Evolutionary conservation across 1,140 invertebrate genomes (phyloP).

Genomic region (Notospermus geniculatus): DNA sequence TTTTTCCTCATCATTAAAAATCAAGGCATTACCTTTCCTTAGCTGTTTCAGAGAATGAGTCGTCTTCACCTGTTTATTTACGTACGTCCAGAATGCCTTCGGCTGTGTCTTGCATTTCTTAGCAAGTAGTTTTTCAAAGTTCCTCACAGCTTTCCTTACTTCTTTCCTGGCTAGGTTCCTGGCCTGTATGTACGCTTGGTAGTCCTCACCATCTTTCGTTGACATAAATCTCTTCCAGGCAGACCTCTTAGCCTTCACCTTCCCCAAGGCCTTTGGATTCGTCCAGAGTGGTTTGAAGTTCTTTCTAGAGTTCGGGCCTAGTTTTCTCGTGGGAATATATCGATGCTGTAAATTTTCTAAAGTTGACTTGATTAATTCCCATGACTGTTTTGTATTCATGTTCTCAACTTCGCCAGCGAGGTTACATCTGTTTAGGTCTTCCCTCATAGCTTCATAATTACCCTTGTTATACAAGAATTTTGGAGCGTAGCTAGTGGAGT

Average conservation of each 20-base stretch:
- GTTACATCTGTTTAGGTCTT: background rate
- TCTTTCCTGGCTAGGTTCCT: background rate
- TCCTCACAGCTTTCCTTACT: background rate
- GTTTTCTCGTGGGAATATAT: background rate
- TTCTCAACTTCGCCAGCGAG: background rate
- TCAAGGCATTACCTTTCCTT: background rate
- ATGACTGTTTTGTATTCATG: background rate
- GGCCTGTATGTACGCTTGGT: background rate
- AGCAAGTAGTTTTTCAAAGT: background rate
- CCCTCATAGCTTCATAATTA: background rate
- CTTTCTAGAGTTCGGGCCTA: background rate
- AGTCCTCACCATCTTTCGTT: background rate
- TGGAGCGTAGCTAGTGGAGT: background rate
- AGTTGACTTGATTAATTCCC: background rate
- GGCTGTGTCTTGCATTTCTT: background rate
- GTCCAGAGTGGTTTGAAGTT: too few relatives aligned
- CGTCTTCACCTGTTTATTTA: background rate
- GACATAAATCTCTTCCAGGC: background rate
- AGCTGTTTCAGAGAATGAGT: background rate
- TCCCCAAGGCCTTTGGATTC: too few relatives aligned
- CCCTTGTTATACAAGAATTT: background rate
- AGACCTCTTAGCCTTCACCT: background rate
- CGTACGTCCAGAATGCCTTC: background rate
- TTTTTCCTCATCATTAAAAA: background rate
- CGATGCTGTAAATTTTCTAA: background rate